Evolutionary conservation across 2,888 invertebrate genomes (phyloP), one percentile per base, ranked within the genome.

Genomic region (Philonicus albiceps): DNA sequence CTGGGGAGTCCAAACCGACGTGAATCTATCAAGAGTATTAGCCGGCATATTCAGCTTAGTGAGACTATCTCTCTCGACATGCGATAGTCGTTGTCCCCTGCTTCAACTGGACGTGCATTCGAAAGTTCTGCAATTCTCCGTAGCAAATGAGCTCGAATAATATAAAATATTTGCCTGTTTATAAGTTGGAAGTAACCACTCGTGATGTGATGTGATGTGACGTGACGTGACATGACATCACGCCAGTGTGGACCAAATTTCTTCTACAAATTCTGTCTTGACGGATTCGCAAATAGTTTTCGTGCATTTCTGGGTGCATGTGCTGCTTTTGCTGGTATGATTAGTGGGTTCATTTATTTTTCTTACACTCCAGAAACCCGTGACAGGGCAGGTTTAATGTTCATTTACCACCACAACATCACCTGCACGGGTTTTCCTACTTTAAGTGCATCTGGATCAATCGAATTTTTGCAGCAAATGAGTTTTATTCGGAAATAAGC

Each of bases 51-150:
- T 74, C 27, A 7, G 5, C 13, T 2, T n/a, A 34, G 37, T 6
- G 2, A 74, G 34, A 34, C 40, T 40, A 37, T 22, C 76, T 8
- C 8, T 76, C 43, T 37, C 34, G 40, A 76, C 37, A 37, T 64
- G 64, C 64, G 22, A 64, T 64, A 22, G 64, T 19, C 11, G 27
- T 1, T n/a, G n/a, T n/a, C n/a, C 8, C 64, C 27, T 3, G 19
- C 22, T 27, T 22, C 64, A 22, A 27, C 27, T 64, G 22, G 80
- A 43, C 27, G 22, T 80, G 80, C 49, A 49, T n/a, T 49, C 27
- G 27, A 80, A 80, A 80, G 5, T 53, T 80, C 49, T 49, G 80
- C 53, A 53, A 80, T 80, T 80, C 49, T 1, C 49, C 43, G 80
- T 27, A 22, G 53, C 49, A 80, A 80, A 80, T 31, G 80, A 80